Evolutionary conservation across 2,888 invertebrate species (phyloP).

Genomic region (Leuctra nigra): DNA sequence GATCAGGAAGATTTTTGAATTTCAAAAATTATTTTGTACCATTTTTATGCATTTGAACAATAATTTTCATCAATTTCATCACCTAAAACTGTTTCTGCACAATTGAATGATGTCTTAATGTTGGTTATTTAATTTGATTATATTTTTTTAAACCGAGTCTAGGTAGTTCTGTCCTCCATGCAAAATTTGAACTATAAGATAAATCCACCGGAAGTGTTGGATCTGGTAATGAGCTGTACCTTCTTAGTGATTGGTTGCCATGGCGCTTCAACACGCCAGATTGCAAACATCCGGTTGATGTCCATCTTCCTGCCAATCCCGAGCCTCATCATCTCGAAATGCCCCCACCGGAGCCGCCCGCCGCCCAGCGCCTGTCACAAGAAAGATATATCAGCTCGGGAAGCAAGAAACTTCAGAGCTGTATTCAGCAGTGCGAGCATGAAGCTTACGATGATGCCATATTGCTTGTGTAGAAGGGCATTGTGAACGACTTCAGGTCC

Average conservation of each 20-base stretch:
- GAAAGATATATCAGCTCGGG: no score
- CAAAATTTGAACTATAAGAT: no score
- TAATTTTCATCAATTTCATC: background rate
- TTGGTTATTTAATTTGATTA: no score
- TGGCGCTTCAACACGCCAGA: conserved; percentile 90
- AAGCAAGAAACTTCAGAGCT: background rate
- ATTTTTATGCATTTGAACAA: no score
- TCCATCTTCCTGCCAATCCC: conserved; percentile 72
- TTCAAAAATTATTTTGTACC: no score
- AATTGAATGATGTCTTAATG: no score
- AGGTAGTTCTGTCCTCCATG: no score
- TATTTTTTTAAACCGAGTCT: no score
- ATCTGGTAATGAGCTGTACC: no score
- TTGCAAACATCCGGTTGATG: conserved; percentile 76
- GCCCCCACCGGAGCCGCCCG: conserved; percentile 70
- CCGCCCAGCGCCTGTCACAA: conserved; percentile 66
- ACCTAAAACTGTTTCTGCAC: no score
- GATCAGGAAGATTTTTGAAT: no score
- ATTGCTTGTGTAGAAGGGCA: conserved; percentile 80
- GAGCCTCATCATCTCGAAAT: conserved; percentile 85
- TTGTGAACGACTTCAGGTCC: conserved; percentile 88
- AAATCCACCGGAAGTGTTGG: no score
- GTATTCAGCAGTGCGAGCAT: background rate
- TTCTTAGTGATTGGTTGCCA: conserved; percentile 94
- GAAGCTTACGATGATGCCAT: conserved; percentile 74